These are phyloP conservation scores for Pantala flavescens DNA, from an alignment of 1,140 invertebrate species.

Conservation along the genomic window DNA sequence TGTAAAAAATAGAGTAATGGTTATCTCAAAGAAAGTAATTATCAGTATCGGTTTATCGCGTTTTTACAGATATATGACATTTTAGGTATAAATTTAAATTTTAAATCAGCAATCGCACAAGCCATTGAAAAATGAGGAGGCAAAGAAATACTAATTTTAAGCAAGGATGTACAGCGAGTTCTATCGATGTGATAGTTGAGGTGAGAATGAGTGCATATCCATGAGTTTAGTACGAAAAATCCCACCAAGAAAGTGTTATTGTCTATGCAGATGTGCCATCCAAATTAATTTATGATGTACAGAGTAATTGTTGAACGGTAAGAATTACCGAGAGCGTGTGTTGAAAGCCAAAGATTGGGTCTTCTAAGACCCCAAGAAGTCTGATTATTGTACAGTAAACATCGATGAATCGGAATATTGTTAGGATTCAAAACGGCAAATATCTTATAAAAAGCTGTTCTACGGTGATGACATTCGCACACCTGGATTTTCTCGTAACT, in stretches of 20 bases:
- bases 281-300: background rate
- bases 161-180: background rate
- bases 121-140: background rate
- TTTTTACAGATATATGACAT: background rate
- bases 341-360: too few relatives aligned
- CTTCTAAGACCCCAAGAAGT: too few relatives aligned
- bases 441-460: constrained; percentile 2
- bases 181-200: background rate
- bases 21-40: constrained; percentile 1
- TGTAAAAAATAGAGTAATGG: background rate
- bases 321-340: too few relatives aligned
- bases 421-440: background rate
- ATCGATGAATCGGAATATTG: too few relatives aligned
- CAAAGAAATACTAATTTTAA: background rate
- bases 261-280: background rate
- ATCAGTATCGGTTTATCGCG: background rate
- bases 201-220: background rate
- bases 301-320: background rate
- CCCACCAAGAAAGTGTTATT: constrained; percentile 1
- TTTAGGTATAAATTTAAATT: background rate
- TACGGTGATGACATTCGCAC: background rate
- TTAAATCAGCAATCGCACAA: background rate
- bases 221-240: background rate
- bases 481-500: background rate
- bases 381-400: too few relatives aligned